A percentile compares a stretch with the other conserved stretches of the same genome.
These are phyloP conservation scores for Chitala chitala DNA, from an alignment of 2,113 vertebrate species.

Conservation along the genomic window DNA sequence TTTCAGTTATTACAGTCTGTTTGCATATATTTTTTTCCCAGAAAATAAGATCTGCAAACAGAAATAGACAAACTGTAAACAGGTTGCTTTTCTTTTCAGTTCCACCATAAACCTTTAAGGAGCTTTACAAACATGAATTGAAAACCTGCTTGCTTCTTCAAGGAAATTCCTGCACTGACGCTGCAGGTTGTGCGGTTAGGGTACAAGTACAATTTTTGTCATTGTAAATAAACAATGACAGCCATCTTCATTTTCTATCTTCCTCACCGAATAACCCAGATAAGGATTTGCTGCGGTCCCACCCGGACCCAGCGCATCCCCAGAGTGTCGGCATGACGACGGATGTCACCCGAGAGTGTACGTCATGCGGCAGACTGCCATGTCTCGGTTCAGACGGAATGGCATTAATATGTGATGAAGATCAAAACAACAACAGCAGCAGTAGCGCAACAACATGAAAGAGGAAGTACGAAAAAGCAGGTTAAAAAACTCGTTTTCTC, in stretches of 20 bases:
- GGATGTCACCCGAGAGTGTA: slow-evolving; percentile 75
- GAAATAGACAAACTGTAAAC: too few species aligned
- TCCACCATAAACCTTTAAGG: neutral
- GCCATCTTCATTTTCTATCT: slow-evolving; percentile 41
- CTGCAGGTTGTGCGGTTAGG: neutral
- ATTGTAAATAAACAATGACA: slow-evolving; percentile 43
- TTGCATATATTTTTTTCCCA: neutral
- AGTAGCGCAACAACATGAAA: slow-evolving; percentile 61
- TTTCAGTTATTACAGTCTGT: neutral
- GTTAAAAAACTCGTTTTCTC: slow-evolving; percentile 73
- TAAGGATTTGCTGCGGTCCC: slow-evolving; percentile 69
- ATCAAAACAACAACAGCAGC: slow-evolving; percentile 70
- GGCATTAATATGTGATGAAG: slow-evolving; percentile 73
- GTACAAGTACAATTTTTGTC: slow-evolving; percentile 40
- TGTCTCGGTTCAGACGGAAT: slow-evolving; percentile 74
- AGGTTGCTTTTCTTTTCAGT: neutral
- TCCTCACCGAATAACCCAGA: slow-evolving; percentile 56
- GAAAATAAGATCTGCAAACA: neutral
- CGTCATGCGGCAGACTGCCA: slow-evolving; percentile 73
- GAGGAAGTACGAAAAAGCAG: slow-evolving; percentile 65
- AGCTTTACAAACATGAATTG: neutral
- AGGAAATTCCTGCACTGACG: too few species aligned
- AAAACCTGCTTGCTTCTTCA: neutral
- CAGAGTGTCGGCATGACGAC: slow-evolving; percentile 69
- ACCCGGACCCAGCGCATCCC: slow-evolving; percentile 69